A percentile compares a stretch with the other conserved stretches of the same genome.
These are phyloP conservation scores for Columba janthina DNA, from an alignment of 2,113 vertebrate species.

Conservation along the genomic window DNA sequence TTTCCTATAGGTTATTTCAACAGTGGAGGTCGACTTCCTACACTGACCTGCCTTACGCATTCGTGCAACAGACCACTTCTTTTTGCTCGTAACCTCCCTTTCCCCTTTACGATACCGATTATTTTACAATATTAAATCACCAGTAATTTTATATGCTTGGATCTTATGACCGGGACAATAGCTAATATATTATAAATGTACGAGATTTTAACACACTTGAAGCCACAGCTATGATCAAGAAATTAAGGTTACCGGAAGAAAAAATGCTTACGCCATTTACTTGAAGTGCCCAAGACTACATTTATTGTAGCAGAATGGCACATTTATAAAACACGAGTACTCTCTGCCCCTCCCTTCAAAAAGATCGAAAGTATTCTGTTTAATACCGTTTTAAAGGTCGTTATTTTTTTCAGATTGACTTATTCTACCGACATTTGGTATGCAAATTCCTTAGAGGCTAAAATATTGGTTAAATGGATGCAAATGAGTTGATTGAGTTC, in stretches of 20 bases:
- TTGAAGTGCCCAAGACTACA: not conserved
- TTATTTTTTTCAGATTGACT: not conserved
- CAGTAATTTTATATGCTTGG: not conserved
- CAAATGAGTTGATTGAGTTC: not conserved
- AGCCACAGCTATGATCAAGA: not conserved
- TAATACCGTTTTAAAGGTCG: not conserved
- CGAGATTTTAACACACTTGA: not conserved
- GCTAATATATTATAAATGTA: not conserved
- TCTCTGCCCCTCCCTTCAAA: not conserved
- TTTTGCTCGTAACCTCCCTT: not conserved
- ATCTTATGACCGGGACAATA: not conserved
- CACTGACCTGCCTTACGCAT: constrained; percentile 14
- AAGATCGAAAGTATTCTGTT: not conserved
- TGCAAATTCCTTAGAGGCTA: not conserved
- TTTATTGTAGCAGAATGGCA: not conserved
- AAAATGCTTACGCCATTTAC: not conserved
- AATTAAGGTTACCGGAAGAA: not conserved
- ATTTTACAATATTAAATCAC: constrained; percentile 27
- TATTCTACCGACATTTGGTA: not conserved
- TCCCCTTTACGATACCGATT: not conserved
- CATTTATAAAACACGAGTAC: not conserved
- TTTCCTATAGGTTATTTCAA: constrained; percentile 73
- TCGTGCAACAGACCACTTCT: not conserved
- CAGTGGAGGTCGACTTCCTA: constrained; percentile 59
- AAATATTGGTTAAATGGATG: not conserved